phyloP scores from a whole-genome alignment of 2,113 vertebrate species.

The Ceuthmochares aereus region DNA sequence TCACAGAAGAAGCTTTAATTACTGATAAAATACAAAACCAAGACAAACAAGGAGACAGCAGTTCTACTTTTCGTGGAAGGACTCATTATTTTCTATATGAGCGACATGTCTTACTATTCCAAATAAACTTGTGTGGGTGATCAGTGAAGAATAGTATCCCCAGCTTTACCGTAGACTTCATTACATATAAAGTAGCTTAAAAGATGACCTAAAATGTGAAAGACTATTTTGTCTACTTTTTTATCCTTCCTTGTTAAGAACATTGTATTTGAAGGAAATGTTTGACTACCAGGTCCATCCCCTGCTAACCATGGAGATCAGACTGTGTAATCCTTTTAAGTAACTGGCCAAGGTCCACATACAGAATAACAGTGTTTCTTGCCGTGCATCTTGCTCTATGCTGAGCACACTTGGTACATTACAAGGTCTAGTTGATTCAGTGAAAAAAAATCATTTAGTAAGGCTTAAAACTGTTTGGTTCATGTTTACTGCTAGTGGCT shows the following conservation, averaged over 20 bases:
- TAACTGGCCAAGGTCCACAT: not conserved
- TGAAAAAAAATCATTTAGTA: not conserved
- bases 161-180: not conserved
- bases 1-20: not conserved
- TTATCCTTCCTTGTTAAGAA: not conserved
- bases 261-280: not conserved
- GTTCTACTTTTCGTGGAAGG: not conserved
- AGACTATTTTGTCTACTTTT: not conserved
- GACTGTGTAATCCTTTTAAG: conserved; percentile 49
- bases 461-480: not conserved
- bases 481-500: not conserved
- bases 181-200: not conserved
- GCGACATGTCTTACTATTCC: not conserved
- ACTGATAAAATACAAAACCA: not conserved
- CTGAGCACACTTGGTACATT: not conserved
- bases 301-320: not conserved
- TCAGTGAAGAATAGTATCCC: not conserved
- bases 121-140: not conserved
- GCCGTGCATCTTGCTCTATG: not conserved
- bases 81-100: not conserved
- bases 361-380: not conserved
- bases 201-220: not conserved
- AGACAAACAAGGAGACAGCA: not conserved
- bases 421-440: not conserved
- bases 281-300: not conserved